Conservation (phyloP, 2,888 invertebrate species). For the Amiota communis region DNA sequence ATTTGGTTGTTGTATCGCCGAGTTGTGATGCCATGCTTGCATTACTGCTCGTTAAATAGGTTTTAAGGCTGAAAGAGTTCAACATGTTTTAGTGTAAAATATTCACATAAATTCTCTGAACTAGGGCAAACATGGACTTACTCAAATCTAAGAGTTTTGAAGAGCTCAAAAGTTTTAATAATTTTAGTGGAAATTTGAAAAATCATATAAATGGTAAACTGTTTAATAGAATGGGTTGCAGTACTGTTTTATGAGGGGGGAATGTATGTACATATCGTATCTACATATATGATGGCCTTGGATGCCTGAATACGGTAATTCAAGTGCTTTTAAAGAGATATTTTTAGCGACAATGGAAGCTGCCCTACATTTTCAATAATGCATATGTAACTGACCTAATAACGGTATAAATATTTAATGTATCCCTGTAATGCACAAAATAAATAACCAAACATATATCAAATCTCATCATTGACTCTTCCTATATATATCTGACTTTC, state of each 20-base stretch:
- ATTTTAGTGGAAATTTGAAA: too few species aligned
- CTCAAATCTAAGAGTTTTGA: background rate
- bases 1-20: constrained; percentile 79
- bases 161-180: constrained; percentile 4
- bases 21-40: constrained; percentile 79
- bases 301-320: too few species aligned
- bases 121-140: too few species aligned
- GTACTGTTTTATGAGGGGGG: too few species aligned
- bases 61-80: constrained; percentile 74
- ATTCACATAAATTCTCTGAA: background rate
- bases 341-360: too few species aligned
- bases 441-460: constrained; percentile 2
- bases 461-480: constrained; percentile 3
- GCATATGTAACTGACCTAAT: too few species aligned
- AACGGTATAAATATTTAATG: background rate
- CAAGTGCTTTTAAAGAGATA: too few species aligned
- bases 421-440: background rate
- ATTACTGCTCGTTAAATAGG: constrained; percentile 80
- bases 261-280: too few species aligned
- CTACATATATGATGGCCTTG: too few species aligned
- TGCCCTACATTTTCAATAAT: too few species aligned
- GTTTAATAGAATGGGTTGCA: too few species aligned
- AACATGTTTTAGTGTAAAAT: background rate
- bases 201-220: too few species aligned
- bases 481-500: background rate